Percentiles rank a stretch among this genome's conserved stretches.
phyloP scores from a whole-genome alignment of 2,113 vertebrate species.

The Chunga burmeisteri region DNA sequence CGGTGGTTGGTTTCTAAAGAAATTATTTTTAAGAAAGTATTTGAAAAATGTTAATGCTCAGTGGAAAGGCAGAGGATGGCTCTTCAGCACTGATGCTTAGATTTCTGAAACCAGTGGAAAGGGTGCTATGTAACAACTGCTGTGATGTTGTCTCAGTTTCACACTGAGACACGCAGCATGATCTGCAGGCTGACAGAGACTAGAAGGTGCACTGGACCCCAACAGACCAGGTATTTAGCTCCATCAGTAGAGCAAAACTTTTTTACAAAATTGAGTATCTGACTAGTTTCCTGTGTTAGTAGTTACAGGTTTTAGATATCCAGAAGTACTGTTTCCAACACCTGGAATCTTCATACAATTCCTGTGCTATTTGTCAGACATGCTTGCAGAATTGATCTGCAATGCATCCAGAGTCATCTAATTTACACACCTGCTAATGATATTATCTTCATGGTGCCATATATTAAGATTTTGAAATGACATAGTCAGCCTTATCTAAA shows the following conservation, averaged over 20 bases:
- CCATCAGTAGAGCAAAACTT: neutral
- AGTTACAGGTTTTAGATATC: neutral
- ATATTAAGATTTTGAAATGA: neutral
- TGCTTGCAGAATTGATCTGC: neutral
- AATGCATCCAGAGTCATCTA: neutral
- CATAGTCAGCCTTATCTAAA: neutral
- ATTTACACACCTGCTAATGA: neutral
- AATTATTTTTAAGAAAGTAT: neutral
- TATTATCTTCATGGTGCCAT: neutral
- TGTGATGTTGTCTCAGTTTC: neutral
- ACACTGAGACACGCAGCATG: neutral
- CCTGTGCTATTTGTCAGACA: neutral
- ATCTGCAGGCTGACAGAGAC: neutral
- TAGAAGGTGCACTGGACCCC: neutral
- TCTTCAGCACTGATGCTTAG: neutral
- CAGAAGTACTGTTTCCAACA: neutral
- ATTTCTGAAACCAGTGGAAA: neutral
- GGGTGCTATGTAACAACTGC: neutral
- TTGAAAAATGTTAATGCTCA: neutral
- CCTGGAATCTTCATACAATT: neutral
- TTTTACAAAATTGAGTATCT: neutral
- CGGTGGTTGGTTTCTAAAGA: neutral
- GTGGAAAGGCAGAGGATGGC: neutral
- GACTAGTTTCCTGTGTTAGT: neutral
- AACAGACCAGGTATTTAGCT: neutral